Evolutionary conservation across 2,113 vertebrate genomes (phyloP), one percentile per base, ranked within the genome.

Genomic region (Syngnathus typhle): DNA sequence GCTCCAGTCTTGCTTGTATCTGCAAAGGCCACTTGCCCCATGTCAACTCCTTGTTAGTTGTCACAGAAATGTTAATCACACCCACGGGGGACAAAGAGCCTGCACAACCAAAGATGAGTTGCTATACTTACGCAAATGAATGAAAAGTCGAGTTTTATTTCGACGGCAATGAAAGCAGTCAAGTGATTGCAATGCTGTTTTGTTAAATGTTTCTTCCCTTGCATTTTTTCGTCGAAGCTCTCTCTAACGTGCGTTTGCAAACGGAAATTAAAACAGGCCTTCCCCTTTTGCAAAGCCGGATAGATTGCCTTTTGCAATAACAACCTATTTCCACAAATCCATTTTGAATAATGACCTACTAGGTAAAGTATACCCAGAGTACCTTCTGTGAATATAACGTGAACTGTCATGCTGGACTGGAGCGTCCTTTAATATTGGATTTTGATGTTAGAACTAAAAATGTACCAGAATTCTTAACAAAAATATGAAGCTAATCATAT

Each of bases 21-120:
- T 18, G 21, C 52, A 55, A 55, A 55, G 21, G 23, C 12, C 23
- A 55, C 21, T 13, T 55, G 52, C 52, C 52, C 27, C 52, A 37
- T 59, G 32, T 37, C 32, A 37, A 9, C 32, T 37, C 16, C 11
- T 32, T 58, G 15, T 60, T 60, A 60, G 58, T 36, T 37, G 15
- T 60, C 58, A 60, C 58, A 19, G 32, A 60, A 37, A 60, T 60
- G 58, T 18, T 38, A 37, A 60, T 60, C 15, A 36, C 58, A 38
- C 58, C 58, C 58, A 60, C 19, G 18, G 15, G 58, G 55, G 36
- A 38, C 32, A 19, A 36, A 18, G 36, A 37, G 32, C 21, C 52
- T 27, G 52, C 52, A 32, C 11, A 55, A n/a, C 7, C 49, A 15
- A 55, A 55, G 52, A 55, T 21, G 21, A 55, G 32, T 36, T 60